Evolutionary conservation across 2,888 invertebrate genomes (phyloP), one percentile per base, ranked within the genome.

Genomic region (Pristionchus exspectatus): DNA sequence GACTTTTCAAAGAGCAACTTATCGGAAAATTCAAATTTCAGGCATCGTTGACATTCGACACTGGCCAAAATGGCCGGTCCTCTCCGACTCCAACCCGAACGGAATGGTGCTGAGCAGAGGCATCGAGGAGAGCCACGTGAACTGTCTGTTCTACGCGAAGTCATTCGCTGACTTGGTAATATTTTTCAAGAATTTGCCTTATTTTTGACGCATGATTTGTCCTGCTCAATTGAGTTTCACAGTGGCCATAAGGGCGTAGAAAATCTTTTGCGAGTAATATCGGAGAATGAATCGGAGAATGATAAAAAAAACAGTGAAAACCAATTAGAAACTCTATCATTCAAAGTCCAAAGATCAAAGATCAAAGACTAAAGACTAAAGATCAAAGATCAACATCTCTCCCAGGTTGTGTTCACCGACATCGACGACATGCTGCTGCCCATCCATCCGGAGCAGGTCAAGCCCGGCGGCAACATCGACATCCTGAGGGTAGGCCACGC

Each of bases 11-110:
- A 59, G 59, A 59, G 18, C 59, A 24, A 24, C 63, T n/a, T 9
- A 24, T 63, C n/a, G n/a, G 27, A 10, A 69, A 69, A 56, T n/a
- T 12, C 44, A 14, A 30, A 84, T 84, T 84, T 66, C 87, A 93
- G 94, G 94, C 7, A 91, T 94, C 56, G 94, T 95, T 1, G 92
- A 93, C 33, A 92, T 95, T 21, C 88, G 94, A 38, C 90, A 92
- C 24, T 95, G 95, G 95, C 93, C 94, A 9, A 94, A 94, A 90
- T 94, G 94, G 94, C 94, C 94, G 2, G 91, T 94, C 27, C 91
- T 94, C 27, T 95, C 94, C 21, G 94, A 94, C 87, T 90, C 92
- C 27, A 94, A 94, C 83, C 94, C 94, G n/a, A 94, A 95, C 90
- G 94, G 94, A 24, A 88, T 93, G 16, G 93, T 92, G 30, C 89